These are phyloP conservation scores for Diachrysia chrysitis DNA, from an alignment of 2,888 invertebrate genomes.

Conservation along the genomic window DNA sequence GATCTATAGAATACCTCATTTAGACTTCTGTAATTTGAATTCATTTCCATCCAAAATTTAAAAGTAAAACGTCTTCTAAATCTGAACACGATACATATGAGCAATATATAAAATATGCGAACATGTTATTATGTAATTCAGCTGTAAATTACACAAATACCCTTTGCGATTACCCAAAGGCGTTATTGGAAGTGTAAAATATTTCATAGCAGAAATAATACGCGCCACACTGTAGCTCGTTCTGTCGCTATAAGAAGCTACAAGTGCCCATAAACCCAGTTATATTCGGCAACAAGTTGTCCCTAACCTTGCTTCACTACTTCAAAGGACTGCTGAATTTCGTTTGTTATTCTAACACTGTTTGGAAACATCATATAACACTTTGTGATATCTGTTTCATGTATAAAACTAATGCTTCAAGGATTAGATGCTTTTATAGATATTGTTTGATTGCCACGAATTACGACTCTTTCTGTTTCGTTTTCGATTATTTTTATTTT, in stretches of 20 bases:
- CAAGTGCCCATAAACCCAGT: slow-evolving; percentile 49
- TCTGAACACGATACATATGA: too few species aligned
- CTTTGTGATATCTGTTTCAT: slow-evolving; percentile 4
- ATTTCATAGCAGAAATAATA: slow-evolving; percentile 43
- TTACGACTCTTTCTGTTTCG: neutral
- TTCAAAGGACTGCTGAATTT: slow-evolving; percentile 42
- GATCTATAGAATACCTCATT: too few species aligned
- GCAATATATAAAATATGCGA: too few species aligned
- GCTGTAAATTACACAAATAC: neutral
- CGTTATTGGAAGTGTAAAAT: slow-evolving; percentile 21
- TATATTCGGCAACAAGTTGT: slow-evolving; percentile 55
- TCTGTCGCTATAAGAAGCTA: slow-evolving; percentile 45
- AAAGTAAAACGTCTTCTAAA: too few species aligned
- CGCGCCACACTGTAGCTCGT: slow-evolving; percentile 16
- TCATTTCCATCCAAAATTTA: too few species aligned
- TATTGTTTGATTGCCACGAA: neutral
- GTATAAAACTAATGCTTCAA: slow-evolving; percentile 1
- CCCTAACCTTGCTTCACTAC: slow-evolving; percentile 43
- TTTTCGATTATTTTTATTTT: neutral
- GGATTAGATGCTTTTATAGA: slow-evolving; percentile 1
- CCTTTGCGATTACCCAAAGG: neutral
- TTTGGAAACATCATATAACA: slow-evolving; percentile 9
- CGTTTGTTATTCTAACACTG: slow-evolving; percentile 29
- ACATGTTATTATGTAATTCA: too few species aligned
- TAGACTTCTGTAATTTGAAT: too few species aligned